phyloP scores from a whole-genome alignment of 2,888 invertebrate genomes.

The Biston betularia region DNA sequence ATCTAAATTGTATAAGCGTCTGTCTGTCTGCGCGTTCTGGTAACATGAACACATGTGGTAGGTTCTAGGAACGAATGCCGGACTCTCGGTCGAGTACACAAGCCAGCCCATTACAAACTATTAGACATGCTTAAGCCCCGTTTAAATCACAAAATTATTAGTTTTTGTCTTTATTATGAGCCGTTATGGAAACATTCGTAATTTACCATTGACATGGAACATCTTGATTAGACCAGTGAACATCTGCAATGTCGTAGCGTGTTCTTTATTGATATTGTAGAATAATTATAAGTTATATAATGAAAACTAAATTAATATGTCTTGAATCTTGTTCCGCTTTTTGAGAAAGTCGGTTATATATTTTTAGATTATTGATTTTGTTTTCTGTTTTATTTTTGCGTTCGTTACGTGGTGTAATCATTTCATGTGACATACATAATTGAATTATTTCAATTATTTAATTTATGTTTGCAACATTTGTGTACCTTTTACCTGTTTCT shows the following conservation, averaged over 20 bases:
- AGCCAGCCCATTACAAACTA: constrained; percentile 58
- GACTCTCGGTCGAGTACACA: constrained; percentile 56
- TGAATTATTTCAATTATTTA: not conserved
- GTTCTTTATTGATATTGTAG: constrained; percentile 15
- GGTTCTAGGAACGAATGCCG: constrained; percentile 70
- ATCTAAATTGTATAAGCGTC: constrained; percentile 59
- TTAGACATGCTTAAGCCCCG: constrained; percentile 51
- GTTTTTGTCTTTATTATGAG: constrained; percentile 41
- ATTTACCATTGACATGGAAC: constrained; percentile 31
- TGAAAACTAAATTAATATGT: constrained; percentile 3
- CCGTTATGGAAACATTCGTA: constrained; percentile 28
- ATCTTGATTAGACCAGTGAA: constrained; percentile 17
- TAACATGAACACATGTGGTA: constrained; percentile 50
- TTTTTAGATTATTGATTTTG: constrained; percentile 1
- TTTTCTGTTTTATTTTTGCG: not conserved
- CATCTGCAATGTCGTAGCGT: not conserved
- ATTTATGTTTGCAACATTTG: not conserved
- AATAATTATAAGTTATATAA: constrained; percentile 1
- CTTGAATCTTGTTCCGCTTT: constrained; percentile 18
- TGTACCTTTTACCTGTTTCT: not conserved
- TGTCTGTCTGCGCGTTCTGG: constrained; percentile 59
- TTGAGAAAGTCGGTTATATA: constrained; percentile 5
- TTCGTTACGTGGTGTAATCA: too few relatives aligned
- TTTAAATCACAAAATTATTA: constrained; percentile 44
- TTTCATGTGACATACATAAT: not conserved